These are phyloP conservation scores for Metellina segmentata DNA, from an alignment of 2,888 invertebrate species.

Conservation along the genomic window DNA sequence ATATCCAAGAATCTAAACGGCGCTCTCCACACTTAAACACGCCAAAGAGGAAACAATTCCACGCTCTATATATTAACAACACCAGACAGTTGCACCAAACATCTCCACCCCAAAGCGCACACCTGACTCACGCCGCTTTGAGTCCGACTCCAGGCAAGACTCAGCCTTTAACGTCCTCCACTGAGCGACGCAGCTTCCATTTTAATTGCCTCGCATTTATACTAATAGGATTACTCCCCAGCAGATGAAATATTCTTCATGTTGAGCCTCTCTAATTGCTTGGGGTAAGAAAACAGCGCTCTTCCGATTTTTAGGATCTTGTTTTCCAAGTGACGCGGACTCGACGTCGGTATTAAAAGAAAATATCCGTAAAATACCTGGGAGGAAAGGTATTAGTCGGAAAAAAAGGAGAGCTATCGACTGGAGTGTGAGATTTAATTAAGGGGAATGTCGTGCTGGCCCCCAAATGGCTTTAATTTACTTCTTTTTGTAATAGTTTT, in stretches of 20 bases:
- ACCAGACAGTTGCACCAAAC: neutral
- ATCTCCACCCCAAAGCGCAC: neutral
- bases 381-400: neutral
- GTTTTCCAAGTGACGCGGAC: conserved; percentile 24
- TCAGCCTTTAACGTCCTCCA: neutral
- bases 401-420: conserved; percentile 3
- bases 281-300: conserved; percentile 49
- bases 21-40: too few species aligned
- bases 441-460: conserved; percentile 12
- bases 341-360: conserved; percentile 17
- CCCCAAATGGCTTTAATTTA: conserved; percentile 2
- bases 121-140: neutral
- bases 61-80: neutral
- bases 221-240: conserved; percentile 64
- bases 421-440: conserved; percentile 34
- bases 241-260: conserved; percentile 53
- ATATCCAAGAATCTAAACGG: too few species aligned
- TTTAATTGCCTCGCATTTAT: conserved; percentile 70
- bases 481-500: neutral
- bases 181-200: conserved; percentile 10
- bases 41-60: neutral
- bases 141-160: neutral
- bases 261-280: conserved; percentile 57
- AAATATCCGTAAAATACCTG: conserved; percentile 15
- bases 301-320: conserved; percentile 49